Percentiles rank a stretch among this genome's conserved stretches.
Conservation (phyloP, 2,797 vertebrate genomes). For the Erithacus rubecula region DNA sequence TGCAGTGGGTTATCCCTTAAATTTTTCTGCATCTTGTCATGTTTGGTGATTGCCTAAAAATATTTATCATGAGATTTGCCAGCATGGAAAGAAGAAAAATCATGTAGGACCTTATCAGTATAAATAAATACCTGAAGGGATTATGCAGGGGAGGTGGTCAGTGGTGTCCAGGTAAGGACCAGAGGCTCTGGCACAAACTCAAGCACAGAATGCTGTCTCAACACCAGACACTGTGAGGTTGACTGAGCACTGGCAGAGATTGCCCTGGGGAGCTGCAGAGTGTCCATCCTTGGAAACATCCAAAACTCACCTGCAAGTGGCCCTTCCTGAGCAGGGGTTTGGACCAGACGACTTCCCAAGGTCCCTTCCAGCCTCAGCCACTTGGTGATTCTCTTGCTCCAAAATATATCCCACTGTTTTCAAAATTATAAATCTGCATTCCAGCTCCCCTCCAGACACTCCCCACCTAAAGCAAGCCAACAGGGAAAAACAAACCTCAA, state of each 20-base stretch:
- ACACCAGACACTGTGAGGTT: background rate
- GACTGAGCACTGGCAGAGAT: background rate
- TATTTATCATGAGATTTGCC: background rate
- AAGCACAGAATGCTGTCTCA: background rate
- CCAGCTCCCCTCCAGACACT: background rate
- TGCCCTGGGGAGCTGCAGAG: background rate
- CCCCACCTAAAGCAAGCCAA: background rate
- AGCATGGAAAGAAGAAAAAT: background rate
- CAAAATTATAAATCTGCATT: background rate
- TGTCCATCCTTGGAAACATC: accelerated
- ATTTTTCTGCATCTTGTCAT: background rate
- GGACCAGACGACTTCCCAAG: background rate
- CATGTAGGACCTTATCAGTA: accelerated
- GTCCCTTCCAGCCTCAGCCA: background rate
- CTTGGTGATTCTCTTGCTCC: background rate
- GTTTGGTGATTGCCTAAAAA: background rate
- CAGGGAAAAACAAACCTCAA: background rate
- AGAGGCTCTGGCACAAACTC: background rate
- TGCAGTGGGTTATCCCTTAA: background rate
- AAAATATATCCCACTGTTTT: background rate
- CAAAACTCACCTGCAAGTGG: background rate
- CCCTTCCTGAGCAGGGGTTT: background rate
- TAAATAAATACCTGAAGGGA: background rate
- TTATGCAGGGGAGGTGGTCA: accelerated
- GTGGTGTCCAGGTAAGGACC: background rate